These are phyloP conservation scores for Drosophila malerkotliana DNA, from an alignment of 1,140 invertebrate species.

Conservation along the genomic window DNA sequence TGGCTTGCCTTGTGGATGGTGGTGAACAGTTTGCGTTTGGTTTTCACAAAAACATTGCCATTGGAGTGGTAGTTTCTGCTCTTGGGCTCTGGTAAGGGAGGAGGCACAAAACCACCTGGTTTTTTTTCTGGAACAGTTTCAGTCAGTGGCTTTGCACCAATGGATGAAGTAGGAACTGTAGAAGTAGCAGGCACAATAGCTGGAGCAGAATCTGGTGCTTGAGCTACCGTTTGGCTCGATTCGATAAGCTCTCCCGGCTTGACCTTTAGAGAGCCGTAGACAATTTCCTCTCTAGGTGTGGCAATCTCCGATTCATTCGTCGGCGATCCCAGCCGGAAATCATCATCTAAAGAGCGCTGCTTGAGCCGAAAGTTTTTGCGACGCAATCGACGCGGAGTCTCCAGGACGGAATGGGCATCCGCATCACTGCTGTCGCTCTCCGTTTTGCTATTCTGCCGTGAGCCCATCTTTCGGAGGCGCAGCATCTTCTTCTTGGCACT, in stretches of 20 bases:
- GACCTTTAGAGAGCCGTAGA: conserved; percentile 70
- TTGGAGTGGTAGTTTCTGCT: conserved; percentile 74
- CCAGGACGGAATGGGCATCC: conserved; percentile 83
- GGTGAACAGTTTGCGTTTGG: conserved; percentile 90
- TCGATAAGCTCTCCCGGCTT: conserved; percentile 83
- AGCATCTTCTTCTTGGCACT: conserved; percentile 75
- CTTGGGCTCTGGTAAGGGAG: conserved; percentile 75
- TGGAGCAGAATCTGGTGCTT: background rate
- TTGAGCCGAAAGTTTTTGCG: conserved; percentile 79
- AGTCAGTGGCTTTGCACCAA: background rate
- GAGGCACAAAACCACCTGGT: conserved; percentile 54
- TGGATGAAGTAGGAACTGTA: background rate
- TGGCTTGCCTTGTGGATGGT: conserved; percentile 84
- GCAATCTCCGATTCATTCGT: conserved; percentile 17
- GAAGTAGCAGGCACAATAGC: background rate
- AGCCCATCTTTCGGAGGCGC: conserved; percentile 81
- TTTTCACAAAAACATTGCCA: conserved; percentile 89
- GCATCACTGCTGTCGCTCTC: conserved; percentile 84
- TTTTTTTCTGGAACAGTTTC: conserved; percentile 10
- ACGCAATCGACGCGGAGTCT: conserved; percentile 75
- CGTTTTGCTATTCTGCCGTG: conserved; percentile 83
- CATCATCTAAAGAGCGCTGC: conserved; percentile 76
- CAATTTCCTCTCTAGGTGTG: conserved; percentile 53
- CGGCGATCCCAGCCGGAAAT: conserved; percentile 57
- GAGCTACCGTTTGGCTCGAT: conserved; percentile 57